Evolutionary conservation across 2,113 vertebrate species (phyloP).

Genomic region (Centrocercus urophasianus): DNA sequence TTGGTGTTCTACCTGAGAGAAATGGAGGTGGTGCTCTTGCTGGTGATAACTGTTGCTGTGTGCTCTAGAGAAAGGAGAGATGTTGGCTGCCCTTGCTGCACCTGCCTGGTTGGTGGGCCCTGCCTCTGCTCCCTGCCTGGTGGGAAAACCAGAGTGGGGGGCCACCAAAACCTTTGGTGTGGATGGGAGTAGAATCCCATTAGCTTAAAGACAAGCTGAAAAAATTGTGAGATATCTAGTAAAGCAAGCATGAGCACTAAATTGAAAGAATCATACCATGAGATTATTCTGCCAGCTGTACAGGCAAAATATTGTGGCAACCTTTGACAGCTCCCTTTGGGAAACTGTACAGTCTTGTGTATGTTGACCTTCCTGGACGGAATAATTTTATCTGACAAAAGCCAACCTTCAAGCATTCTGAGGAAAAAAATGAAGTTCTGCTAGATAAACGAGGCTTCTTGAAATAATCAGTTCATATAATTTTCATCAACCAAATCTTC

Average conservation of each 20-base stretch:
- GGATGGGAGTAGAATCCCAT: background rate
- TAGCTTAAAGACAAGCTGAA: background rate
- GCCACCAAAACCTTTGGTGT: background rate
- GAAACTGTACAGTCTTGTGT: background rate
- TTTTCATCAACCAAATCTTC: background rate
- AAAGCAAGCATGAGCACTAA: background rate
- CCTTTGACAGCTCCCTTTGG: background rate
- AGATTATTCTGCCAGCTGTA: background rate
- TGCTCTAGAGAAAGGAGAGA: too few relatives aligned
- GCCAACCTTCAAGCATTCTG: background rate
- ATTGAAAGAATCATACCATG: background rate
- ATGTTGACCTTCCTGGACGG: background rate
- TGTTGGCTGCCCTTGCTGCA: background rate
- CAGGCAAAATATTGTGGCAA: background rate
- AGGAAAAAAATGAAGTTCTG: background rate
- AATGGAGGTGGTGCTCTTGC: background rate
- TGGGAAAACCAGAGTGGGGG: fast-evolving
- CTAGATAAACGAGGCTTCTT: background rate
- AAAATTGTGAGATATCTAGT: background rate
- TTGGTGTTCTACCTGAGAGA: background rate
- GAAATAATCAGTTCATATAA: background rate
- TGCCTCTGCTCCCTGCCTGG: fast-evolving
- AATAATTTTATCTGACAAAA: background rate
- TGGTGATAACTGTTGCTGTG: too few relatives aligned
- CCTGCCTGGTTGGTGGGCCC: too few relatives aligned